phyloP scores from a whole-genome alignment of 2,888 invertebrate species.

The Lasius platythorax region DNA sequence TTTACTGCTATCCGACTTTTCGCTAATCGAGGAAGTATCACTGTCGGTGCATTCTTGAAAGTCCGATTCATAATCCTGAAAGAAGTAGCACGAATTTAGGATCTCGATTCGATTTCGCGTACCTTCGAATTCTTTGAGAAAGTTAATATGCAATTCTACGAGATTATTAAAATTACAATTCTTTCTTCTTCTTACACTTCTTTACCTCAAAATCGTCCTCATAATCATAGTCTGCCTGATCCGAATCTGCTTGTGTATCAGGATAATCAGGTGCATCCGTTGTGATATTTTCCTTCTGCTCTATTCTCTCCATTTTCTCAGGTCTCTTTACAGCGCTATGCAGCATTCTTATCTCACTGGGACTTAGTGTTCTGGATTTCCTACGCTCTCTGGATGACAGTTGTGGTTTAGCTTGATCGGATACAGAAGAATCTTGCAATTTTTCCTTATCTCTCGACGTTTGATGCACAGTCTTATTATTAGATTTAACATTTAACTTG shows the following conservation, averaged over 20 bases:
- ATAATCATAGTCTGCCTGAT: slow-evolving; percentile 80
- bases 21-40: slow-evolving; percentile 79
- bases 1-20: slow-evolving; percentile 72
- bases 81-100: slow-evolving; percentile 45
- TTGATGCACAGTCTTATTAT: slow-evolving; percentile 29
- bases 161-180: slow-evolving; percentile 2
- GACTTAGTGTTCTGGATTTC: slow-evolving; percentile 82
- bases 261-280: neutral
- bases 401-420: slow-evolving; percentile 1
- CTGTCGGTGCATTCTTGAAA: slow-evolving; percentile 86
- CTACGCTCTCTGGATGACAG: slow-evolving; percentile 72
- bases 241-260: slow-evolving; percentile 47
- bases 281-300: neutral
- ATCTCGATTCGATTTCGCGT: neutral
- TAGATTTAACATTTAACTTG: slow-evolving; percentile 60
- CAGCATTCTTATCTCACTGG: slow-evolving; percentile 82
- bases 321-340: slow-evolving; percentile 54
- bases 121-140: neutral
- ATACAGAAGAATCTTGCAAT: slow-evolving; percentile 51
- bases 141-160: neutral
- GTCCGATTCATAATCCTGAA: slow-evolving; percentile 87
- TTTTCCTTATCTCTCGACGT: slow-evolving; percentile 29
- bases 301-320: neutral
- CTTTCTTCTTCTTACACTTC: neutral
- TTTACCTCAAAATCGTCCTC: slow-evolving; percentile 87